Conservation (phyloP, 2,797 vertebrate genomes). For the Caiman crocodilus region DNA sequence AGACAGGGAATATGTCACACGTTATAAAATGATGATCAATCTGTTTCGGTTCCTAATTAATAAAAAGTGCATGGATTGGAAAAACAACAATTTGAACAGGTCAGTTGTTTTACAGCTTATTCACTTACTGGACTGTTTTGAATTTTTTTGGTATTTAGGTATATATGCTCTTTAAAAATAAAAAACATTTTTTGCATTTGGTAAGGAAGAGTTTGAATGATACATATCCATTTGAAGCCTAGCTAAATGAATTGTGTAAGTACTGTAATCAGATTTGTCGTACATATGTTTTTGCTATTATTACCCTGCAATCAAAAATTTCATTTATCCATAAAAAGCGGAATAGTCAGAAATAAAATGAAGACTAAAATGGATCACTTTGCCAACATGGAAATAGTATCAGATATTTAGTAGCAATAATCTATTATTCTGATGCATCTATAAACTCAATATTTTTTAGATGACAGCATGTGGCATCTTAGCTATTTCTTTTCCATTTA, state of each 20-base stretch:
- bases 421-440: conserved; percentile 57
- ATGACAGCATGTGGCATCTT: conserved; percentile 28
- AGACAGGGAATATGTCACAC: conserved; percentile 77
- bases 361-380: conserved; percentile 53
- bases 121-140: conserved; percentile 69
- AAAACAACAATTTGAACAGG: conserved; percentile 89
- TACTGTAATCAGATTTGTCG: conserved; percentile 62
- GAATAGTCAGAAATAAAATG: conserved; percentile 57
- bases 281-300: conserved; percentile 59
- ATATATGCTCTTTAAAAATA: conserved; percentile 42
- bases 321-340: conserved; percentile 71
- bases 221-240: conserved; percentile 55
- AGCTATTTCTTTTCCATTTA: conserved; percentile 13
- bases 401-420: conserved; percentile 72
- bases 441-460: conserved; percentile 58
- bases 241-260: conserved; percentile 65
- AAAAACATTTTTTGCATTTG: conserved; percentile 68
- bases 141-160: conserved; percentile 32
- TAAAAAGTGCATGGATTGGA: conserved; percentile 87
- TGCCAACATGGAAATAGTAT: conserved; percentile 55
- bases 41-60: conserved; percentile 83
- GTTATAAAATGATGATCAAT: conserved; percentile 83
- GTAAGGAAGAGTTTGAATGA: conserved; percentile 62
- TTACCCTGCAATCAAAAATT: conserved; percentile 62
- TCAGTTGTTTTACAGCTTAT: conserved; percentile 85